Evolutionary conservation across 2,113 vertebrate genomes (phyloP).

Genomic region (Cheirogaleus medius): DNA sequence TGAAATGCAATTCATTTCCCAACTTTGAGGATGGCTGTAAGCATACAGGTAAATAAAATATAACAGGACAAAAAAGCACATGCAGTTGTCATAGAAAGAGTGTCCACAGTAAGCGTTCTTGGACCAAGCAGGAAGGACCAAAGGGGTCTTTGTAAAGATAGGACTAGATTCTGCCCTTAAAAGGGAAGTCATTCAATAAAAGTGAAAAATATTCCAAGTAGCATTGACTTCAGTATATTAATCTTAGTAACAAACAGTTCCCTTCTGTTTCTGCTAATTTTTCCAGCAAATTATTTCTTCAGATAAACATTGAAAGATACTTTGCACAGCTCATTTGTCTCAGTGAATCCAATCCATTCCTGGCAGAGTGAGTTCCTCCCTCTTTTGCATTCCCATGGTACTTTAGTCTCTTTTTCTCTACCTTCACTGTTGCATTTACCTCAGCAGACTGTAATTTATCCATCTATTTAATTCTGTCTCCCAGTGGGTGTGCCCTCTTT

Average conservation of each 20-base stretch:
- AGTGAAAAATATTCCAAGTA: slow-evolving; percentile 3
- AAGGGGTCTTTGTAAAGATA: not conserved
- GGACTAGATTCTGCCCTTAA: not conserved
- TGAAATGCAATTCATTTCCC: slow-evolving; percentile 1
- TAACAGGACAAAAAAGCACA: not conserved
- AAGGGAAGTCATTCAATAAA: not conserved
- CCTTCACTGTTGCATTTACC: not conserved
- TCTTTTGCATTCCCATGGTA: not conserved
- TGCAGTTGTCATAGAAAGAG: not conserved
- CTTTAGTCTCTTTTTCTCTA: not conserved
- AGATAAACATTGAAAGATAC: not conserved
- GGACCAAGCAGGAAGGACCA: not conserved
- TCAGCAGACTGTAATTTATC: not conserved
- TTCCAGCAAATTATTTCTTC: not conserved
- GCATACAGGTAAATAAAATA: not conserved
- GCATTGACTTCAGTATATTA: not conserved
- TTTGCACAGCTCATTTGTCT: not conserved
- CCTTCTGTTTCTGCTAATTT: not conserved
- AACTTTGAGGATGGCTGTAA: not conserved
- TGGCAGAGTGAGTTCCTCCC: not conserved
- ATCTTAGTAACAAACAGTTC: not conserved
- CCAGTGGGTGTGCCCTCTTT: not conserved
- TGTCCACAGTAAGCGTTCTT: not conserved
- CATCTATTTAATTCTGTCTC: not conserved
- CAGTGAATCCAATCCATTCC: not conserved